Percentiles rank a stretch among this genome's conserved stretches.
These are phyloP conservation scores for Stercorarius parasiticus DNA, from an alignment of 2,113 vertebrate species.

Conservation along the genomic window DNA sequence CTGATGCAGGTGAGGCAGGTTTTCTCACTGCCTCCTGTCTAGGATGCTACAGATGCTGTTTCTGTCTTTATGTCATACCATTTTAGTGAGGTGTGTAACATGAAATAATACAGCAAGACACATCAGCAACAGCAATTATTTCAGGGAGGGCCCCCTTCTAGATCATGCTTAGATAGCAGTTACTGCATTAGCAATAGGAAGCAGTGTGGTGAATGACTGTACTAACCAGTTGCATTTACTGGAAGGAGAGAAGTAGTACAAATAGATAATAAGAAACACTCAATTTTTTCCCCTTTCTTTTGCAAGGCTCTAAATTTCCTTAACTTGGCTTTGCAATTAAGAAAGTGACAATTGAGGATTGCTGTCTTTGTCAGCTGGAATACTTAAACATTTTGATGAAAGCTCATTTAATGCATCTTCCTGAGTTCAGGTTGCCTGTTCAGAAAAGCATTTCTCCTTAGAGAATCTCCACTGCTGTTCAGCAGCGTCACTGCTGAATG, in stretches of 20 bases:
- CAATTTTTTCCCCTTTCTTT: accelerated
- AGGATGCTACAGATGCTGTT: neutral
- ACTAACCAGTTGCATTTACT: neutral
- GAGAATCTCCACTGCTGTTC: neutral
- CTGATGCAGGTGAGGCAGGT: neutral
- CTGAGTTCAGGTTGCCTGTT: neutral
- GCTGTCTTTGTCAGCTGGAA: neutral
- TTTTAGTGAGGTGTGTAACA: neutral
- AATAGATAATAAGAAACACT: neutral
- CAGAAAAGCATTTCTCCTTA: neutral
- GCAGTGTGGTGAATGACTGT: neutral
- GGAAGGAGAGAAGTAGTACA: neutral
- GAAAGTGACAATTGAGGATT: neutral
- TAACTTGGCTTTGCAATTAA: neutral
- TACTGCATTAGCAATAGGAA: neutral
- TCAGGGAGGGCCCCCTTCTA: neutral
- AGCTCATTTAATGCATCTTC: neutral
- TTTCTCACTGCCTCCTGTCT: neutral
- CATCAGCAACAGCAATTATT: neutral
- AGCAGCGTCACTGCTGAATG: neutral
- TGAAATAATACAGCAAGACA: neutral
- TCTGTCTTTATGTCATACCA: neutral
- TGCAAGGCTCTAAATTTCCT: neutral
- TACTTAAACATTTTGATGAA: neutral
- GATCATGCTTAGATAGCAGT: neutral